phyloP scores from a whole-genome alignment of 2,797 vertebrate species.

The Sus cebifrons region DNA sequence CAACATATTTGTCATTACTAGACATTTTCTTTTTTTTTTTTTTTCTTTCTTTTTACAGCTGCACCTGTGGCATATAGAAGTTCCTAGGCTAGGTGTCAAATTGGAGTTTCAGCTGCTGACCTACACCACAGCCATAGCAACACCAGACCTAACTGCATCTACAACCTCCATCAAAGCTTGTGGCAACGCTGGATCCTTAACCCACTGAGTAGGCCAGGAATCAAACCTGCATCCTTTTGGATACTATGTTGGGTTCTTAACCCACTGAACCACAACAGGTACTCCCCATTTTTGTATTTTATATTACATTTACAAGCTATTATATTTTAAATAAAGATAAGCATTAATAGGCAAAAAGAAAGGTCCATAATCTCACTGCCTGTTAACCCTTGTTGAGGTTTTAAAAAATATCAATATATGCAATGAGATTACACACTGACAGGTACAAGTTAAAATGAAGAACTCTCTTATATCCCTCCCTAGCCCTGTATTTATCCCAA shows the following conservation, averaged over 20 bases:
- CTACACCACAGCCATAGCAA: too few relatives aligned
- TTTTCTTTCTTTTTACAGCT: too few relatives aligned
- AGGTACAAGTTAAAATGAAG: slow-evolving; percentile 46
- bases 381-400: not conserved
- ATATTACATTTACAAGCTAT: slow-evolving; percentile 4
- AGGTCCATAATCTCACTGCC: not conserved
- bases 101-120: too few relatives aligned
- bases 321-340: slow-evolving; percentile 36
- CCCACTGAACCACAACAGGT: too few relatives aligned
- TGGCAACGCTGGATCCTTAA: too few relatives aligned
- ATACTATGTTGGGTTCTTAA: too few relatives aligned
- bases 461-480: not conserved
- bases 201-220: too few relatives aligned
- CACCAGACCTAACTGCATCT: too few relatives aligned
- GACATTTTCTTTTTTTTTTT: not conserved
- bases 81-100: too few relatives aligned
- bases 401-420: not conserved
- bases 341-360: not conserved
- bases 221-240: too few relatives aligned
- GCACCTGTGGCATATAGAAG: too few relatives aligned
- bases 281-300: not conserved
- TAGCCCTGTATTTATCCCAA: not conserved
- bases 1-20: slow-evolving; percentile 13
- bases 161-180: too few relatives aligned
- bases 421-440: slow-evolving; percentile 3